These are phyloP conservation scores for Mesocentrotus franciscanus DNA, from an alignment of 53 echinoderm and acorn worm species.

Conservation along the genomic window DNA sequence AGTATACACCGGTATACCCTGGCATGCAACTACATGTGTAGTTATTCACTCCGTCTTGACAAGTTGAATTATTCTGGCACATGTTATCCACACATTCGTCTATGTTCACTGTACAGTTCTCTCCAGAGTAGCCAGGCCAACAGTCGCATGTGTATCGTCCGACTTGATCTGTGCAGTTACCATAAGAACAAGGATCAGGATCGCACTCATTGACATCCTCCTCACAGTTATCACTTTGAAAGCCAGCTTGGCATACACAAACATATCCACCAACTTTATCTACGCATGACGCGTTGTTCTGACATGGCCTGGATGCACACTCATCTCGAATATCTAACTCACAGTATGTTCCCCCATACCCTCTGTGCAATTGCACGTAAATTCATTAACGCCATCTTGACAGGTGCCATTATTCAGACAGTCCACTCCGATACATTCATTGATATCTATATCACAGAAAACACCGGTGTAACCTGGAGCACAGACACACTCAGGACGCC, in stretches of 20 bases:
- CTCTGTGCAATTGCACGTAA: conserved; percentile 29
- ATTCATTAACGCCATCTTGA: not conserved
- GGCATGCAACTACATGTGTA: conserved; percentile 46
- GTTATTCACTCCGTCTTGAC: conserved; percentile 62
- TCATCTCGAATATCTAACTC: conserved; percentile 47
- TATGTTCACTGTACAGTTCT: conserved; percentile 56
- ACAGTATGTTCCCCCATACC: conserved; percentile 32
- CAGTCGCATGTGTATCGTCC: conserved; percentile 55
- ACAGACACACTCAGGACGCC: conserved; percentile 23
- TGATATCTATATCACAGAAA: conserved; percentile 12
- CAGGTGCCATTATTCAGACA: conserved; percentile 54
- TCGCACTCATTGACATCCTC: conserved; percentile 53
- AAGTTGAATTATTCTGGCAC: conserved; percentile 65
- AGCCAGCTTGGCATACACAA: conserved; percentile 48
- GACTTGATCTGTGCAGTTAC: conserved; percentile 56
- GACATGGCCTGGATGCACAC: conserved; percentile 50
- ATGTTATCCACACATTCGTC: conserved; percentile 60
- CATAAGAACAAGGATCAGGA: conserved; percentile 53
- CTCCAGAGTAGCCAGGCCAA: conserved; percentile 62
- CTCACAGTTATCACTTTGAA: conserved; percentile 45
- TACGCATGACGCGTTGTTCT: conserved; percentile 59
- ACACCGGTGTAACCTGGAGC: conserved; percentile 22
- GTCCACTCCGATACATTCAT: conserved; percentile 36
- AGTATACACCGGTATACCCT: conserved; percentile 43
- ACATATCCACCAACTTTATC: conserved; percentile 52